Conservation (phyloP, 2,797 vertebrate species). For the Paramormyrops hopkinsi region DNA sequence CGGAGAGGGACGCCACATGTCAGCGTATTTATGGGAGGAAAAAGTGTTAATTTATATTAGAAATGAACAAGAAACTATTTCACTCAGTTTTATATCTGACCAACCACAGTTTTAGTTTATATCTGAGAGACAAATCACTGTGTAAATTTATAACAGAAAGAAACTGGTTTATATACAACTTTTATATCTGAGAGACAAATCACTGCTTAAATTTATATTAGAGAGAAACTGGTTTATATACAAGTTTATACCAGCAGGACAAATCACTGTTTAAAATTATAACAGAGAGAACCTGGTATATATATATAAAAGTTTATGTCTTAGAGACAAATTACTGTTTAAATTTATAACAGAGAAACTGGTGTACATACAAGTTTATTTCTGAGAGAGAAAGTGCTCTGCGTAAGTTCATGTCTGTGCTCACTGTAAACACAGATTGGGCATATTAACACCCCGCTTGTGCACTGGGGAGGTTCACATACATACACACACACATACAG, state of each 20-base stretch:
- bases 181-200: neutral
- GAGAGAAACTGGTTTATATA: slow-evolving; percentile 9
- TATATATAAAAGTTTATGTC: neutral
- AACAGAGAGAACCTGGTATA: neutral
- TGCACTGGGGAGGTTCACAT: neutral
- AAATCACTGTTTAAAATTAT: neutral
- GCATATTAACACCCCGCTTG: neutral
- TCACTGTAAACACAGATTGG: neutral
- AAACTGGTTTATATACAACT: neutral
- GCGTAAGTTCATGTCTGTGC: neutral
- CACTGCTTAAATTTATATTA: neutral
- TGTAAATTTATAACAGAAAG: neutral
- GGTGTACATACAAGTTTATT: neutral
- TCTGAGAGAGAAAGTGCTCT: neutral
- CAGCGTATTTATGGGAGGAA: neutral
- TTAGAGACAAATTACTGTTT: neutral
- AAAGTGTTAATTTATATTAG: neutral
- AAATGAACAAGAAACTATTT: neutral
- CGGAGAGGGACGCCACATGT: neutral
- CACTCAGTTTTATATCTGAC: neutral
- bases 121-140: neutral
- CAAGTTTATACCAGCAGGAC: neutral
- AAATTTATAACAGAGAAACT: slow-evolving; percentile 6
- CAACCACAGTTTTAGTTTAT: neutral
- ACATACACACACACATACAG: neutral